These are phyloP conservation scores for Arctia plantaginis DNA, from an alignment of 2,888 invertebrate genomes.

Conservation along the genomic window DNA sequence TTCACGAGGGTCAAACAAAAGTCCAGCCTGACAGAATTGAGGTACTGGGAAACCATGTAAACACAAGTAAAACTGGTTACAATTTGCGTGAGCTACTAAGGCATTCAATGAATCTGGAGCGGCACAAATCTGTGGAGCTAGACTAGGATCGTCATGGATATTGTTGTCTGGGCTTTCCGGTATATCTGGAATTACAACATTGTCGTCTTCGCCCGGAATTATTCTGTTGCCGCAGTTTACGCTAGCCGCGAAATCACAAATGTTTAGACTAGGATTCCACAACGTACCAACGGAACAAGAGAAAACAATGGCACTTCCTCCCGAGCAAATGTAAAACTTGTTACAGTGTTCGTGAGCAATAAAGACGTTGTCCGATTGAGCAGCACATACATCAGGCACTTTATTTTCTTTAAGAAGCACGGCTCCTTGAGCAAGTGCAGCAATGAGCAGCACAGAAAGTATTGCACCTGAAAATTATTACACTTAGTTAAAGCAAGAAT, in stretches of 20 bases:
- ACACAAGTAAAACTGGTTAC: constrained; percentile 61
- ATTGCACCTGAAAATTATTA: constrained; percentile 34
- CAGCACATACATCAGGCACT: constrained; percentile 47
- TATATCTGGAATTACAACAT: constrained; percentile 19
- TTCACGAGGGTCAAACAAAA: constrained; percentile 51
- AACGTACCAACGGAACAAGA: constrained; percentile 42
- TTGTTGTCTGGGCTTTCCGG: constrained; percentile 29
- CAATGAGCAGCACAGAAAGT: constrained; percentile 28
- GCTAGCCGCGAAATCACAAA: constrained; percentile 54
- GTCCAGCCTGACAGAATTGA: constrained; percentile 38
- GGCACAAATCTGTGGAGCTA: constrained; percentile 55
- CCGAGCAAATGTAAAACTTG: constrained; percentile 53
- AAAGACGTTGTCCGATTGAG: constrained; percentile 45
- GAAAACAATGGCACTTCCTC: constrained; percentile 41
- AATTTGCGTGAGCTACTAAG: constrained; percentile 60
- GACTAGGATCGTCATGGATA: constrained; percentile 46
- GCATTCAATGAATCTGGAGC: constrained; percentile 49
- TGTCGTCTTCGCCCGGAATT: background rate
- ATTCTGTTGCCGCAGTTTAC: constrained; percentile 49
- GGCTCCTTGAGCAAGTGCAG: constrained; percentile 21
- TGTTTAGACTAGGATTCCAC: constrained; percentile 46
- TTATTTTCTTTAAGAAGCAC: background rate
- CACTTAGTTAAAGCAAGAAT: background rate
- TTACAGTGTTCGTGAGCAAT: constrained; percentile 59
- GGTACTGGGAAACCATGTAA: constrained; percentile 47